phyloP scores from a whole-genome alignment of 2,888 invertebrate species.

The Sminthurides aquaticus region DNA sequence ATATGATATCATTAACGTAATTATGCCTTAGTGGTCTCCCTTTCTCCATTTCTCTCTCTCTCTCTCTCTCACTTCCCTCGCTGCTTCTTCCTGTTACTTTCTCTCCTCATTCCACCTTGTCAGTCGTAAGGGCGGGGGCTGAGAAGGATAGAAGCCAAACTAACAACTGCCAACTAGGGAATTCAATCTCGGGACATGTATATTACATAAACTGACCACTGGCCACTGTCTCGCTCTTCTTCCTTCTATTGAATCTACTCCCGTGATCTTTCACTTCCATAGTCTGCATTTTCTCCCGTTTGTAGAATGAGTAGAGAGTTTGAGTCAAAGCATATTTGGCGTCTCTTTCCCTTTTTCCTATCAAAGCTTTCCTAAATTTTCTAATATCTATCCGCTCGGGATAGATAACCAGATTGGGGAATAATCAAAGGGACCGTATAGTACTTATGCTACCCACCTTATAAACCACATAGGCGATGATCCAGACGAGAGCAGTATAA shows the following conservation, averaged over 20 bases:
- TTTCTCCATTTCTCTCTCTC: too few relatives aligned
- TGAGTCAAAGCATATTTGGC: background rate
- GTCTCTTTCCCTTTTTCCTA: too few relatives aligned
- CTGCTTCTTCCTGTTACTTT: too few relatives aligned
- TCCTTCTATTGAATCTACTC: background rate
- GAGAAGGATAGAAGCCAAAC: too few relatives aligned
- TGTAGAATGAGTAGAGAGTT: too few relatives aligned
- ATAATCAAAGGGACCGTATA: background rate
- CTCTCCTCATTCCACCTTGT: too few relatives aligned
- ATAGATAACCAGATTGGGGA: background rate
- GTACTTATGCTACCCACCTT: slow-evolving; percentile 34
- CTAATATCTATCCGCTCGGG: background rate
- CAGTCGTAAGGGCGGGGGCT: too few relatives aligned
- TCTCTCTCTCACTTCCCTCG: too few relatives aligned
- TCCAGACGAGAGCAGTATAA: slow-evolving; percentile 32
- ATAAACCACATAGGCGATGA: slow-evolving; percentile 29
- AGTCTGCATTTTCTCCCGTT: too few relatives aligned
- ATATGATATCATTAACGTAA: slow-evolving; percentile 6
- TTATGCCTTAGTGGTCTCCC: background rate
- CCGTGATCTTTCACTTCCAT: background rate
- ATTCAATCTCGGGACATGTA: background rate
- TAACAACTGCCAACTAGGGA: too few relatives aligned
- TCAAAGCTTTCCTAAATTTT: too few relatives aligned
- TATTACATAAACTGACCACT: background rate
- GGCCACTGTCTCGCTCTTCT: background rate